Conservation (phyloP, 2,113 vertebrate genomes). For the Dolichotis patagonum region DNA sequence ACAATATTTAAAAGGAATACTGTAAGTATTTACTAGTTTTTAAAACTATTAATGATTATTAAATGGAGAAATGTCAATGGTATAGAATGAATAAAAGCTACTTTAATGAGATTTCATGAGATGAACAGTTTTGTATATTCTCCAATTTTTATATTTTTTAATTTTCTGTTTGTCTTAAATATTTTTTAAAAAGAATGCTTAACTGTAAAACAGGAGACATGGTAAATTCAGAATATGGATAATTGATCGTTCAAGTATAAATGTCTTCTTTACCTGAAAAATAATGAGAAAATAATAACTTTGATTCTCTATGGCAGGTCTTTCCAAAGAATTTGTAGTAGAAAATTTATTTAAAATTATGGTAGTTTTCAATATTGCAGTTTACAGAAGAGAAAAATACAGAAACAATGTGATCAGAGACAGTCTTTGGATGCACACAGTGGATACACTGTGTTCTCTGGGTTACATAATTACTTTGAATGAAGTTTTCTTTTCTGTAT, state of each 20-base stretch:
- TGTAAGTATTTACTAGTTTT: constrained; percentile 56
- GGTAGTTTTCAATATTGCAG: constrained; percentile 6
- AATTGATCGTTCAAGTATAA: constrained; percentile 52
- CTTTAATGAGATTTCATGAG: constrained; percentile 46
- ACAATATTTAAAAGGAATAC: constrained; percentile 59
- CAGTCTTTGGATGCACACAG: not conserved
- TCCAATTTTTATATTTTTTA: not conserved
- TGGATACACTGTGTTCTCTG: constrained; percentile 14
- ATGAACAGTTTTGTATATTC: constrained; percentile 35
- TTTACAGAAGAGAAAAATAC: constrained; percentile 58
- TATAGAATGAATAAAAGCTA: constrained; percentile 34
- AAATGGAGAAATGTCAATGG: constrained; percentile 59
- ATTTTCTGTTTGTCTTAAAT: constrained; percentile 43
- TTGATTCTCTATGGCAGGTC: not conserved
- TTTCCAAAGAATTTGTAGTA: not conserved
- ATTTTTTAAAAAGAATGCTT: not conserved
- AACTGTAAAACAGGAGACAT: constrained; percentile 37
- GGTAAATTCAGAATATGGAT: constrained; percentile 26
- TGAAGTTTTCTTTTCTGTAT: constrained; percentile 55
- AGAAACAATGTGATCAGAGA: constrained; percentile 40
- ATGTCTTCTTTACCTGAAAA: not conserved
- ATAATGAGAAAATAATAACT: constrained; percentile 33
- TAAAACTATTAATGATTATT: constrained; percentile 65
- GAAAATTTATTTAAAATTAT: constrained; percentile 35
- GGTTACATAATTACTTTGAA: constrained; percentile 54